Evolutionary conservation across 1,140 invertebrate species (phyloP), one percentile per base, ranked within the genome.

Genomic region (Odontomachus brunneus): DNA sequence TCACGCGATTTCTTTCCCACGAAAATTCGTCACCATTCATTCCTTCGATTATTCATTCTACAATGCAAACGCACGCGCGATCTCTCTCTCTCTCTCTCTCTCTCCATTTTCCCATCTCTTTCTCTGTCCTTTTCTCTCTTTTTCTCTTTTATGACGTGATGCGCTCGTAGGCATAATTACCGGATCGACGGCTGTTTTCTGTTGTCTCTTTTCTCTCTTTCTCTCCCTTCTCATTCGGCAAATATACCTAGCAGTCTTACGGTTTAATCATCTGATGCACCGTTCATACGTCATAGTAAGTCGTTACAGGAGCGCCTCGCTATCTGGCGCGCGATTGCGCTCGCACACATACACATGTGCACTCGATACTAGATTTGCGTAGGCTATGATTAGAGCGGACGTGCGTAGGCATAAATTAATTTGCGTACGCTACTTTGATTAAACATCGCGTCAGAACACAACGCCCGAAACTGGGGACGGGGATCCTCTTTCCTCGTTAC

Each of bases 381-480:
- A 24, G 22, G 22, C 15, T 49, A 63, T 44, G 19, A 67, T 67
- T 49, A 67, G 14, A 44, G 15, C 22, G 48, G 17, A 63, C 60
- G 29, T 63, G 60, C 60, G 29, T 63, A 63, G 29, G 29, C 60
- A 63, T 38, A 63, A 63, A 63, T 63, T 63, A 63, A 63, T 63
- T 63, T 63, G 17, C 59, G 59, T 62, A 62, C 33, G 59, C 60
- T 38, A 63, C 60, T 63, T 63, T 38, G 60, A 63, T 63, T 63
- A 63, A 63, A 17, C 29, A 38, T 63, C 22, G 17, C 60, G 29
- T 38, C 60, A 17, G 26, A 17, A n/a, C 60, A 38, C 60, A 38
- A 62, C 60, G 60, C 60, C 26, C 60, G 29, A 63, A 63, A 63
- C 17, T 17, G 22, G 33, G 22, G 4, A 4, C 53, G n/a, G 9